Base-by-base conservation (phyloP, 2,797 vertebrate species). In the Gymnocypris eckloni region DNA sequence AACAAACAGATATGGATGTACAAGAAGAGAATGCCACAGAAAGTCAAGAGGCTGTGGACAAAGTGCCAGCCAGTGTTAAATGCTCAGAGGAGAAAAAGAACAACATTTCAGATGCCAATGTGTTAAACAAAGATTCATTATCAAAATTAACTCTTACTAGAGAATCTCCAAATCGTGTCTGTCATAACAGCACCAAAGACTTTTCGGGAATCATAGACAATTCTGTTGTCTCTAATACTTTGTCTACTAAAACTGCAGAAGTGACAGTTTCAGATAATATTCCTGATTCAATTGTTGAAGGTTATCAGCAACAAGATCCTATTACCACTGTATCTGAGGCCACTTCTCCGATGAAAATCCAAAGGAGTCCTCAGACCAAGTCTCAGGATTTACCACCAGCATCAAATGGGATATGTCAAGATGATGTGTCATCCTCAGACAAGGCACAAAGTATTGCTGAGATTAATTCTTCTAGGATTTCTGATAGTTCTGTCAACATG, bases 401-500 rank as follows among this genome's bases (percentile, higher is more conserved):
- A 64, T 85, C 83, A 56, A 84, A 82, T 48, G 77, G 72, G 9
- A 45, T 41, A 43, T 64, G 25, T 84, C 83, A 67, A 10, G 61
- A 89, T 54, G 78, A 33, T 15, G 82, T 10, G 10, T 37, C 82
- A 33, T 83, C 77, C n/a, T 59, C 89, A n/a, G 82, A 86, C 43
- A 87, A 88, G 22, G n/a, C 85, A 13, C 81, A 54, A 54, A 22
- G 45, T 39, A 33, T 22, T 54, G n/a, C 43, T 0, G 52, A 88
- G 61, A 89, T 88, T 67, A 87, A 83, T 25, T 48, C 20, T 54
- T 48, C 13, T 3, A 18, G 54, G 45, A 73, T 85, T 39, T 28
- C 25, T 79, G 83, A 66, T 82, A 88, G 73, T 39, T 59, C 54
- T n/a, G 33, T 86, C 75, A 75, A 82, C 50, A 89, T 91, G 16